Evolutionary conservation across 1,140 invertebrate genomes (phyloP).

Genomic region (Zaprionus camerounensis): DNA sequence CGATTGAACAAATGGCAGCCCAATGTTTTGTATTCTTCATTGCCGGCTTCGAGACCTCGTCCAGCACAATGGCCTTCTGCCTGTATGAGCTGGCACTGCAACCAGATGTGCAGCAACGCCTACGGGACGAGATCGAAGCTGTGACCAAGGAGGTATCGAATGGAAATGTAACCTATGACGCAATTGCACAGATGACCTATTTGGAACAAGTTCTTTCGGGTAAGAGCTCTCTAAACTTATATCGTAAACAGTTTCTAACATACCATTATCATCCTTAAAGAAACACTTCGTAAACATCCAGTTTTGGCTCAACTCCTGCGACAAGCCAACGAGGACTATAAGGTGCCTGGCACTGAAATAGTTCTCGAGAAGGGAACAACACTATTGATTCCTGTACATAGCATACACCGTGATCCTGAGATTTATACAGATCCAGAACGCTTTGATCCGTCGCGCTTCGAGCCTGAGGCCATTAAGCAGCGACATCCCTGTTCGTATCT

Average conservation of each 20-base stretch:
- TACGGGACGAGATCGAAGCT: slow-evolving; percentile 84
- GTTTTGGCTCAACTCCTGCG: slow-evolving; percentile 84
- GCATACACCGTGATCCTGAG: slow-evolving; percentile 86
- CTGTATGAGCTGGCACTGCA: slow-evolving; percentile 83
- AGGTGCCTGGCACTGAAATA: slow-evolving; percentile 84
- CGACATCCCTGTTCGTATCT: slow-evolving; percentile 86
- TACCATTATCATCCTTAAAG: slow-evolving; percentile 42
- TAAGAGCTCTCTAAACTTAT: slow-evolving; percentile 15
- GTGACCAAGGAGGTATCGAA: slow-evolving; percentile 42
- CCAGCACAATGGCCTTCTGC: slow-evolving; percentile 84
- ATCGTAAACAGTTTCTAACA: not conserved
- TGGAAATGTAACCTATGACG: slow-evolving; percentile 73
- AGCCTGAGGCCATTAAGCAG: slow-evolving; percentile 80
- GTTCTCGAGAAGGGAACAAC: slow-evolving; percentile 85
- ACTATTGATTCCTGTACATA: slow-evolving; percentile 86
- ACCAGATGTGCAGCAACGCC: slow-evolving; percentile 84
- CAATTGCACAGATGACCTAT: slow-evolving; percentile 75
- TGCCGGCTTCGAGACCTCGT: slow-evolving; percentile 79
- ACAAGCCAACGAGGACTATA: slow-evolving; percentile 84
- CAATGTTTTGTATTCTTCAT: slow-evolving; percentile 78
- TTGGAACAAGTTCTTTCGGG: slow-evolving; percentile 80
- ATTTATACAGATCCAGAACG: slow-evolving; percentile 86
- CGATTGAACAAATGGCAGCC: slow-evolving; percentile 73
- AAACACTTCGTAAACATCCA: slow-evolving; percentile 85
- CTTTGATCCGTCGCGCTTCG: slow-evolving; percentile 87